phyloP scores from a whole-genome alignment of 1,140 invertebrate species.

The Palaemon carinicauda region DNA sequence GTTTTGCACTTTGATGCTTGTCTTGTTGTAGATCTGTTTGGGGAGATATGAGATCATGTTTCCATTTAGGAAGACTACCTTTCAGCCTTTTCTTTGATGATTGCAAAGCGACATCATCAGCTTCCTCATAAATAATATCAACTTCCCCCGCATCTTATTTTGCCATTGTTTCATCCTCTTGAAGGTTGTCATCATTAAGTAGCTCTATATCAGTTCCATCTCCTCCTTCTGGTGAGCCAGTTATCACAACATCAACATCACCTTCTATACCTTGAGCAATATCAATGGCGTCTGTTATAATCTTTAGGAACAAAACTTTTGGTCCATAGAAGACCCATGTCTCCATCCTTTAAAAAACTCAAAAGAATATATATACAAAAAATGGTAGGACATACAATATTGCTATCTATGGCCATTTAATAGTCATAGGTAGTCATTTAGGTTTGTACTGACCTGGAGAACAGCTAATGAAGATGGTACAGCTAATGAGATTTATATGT shows the following conservation, averaged over 20 bases:
- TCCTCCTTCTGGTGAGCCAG: too few species aligned
- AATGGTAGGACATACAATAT: too few species aligned
- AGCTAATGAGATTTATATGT: too few species aligned
- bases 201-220: slow-evolving; percentile 26
- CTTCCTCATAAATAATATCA: slow-evolving; percentile 21
- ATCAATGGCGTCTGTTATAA: slow-evolving; percentile 59
- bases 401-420: too few species aligned
- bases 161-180: background rate
- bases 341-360: background rate
- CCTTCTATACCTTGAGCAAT: slow-evolving; percentile 61
- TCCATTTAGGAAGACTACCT: too few species aligned
- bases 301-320: slow-evolving; percentile 48
- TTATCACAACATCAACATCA: slow-evolving; percentile 60
- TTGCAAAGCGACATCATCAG: background rate
- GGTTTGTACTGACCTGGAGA: too few species aligned
- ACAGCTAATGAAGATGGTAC: too few species aligned
- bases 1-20: background rate
- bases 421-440: too few species aligned
- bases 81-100: too few species aligned
- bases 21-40: too few species aligned
- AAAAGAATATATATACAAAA: too few species aligned
- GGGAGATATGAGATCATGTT: too few species aligned
- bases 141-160: slow-evolving; percentile 1
- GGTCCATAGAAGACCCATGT: slow-evolving; percentile 15
- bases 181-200: background rate